Percentiles rank a stretch among this genome's conserved stretches.
phyloP scores from a whole-genome alignment of 2,113 vertebrate species.

The Platysteira castanea region DNA sequence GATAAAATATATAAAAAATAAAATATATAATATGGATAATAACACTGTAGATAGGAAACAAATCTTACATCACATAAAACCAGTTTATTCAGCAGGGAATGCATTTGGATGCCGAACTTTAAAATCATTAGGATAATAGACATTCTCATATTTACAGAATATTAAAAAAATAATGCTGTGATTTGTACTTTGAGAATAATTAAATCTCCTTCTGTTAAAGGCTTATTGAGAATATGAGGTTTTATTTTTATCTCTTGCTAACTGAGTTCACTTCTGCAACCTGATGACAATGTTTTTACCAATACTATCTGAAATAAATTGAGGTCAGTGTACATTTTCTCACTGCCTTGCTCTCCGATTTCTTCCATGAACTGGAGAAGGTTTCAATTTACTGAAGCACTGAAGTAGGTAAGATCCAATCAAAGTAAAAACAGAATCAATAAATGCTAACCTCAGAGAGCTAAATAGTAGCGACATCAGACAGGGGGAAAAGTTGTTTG shows the following conservation, averaged over 20 bases:
- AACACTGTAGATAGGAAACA: neutral
- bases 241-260: conserved; percentile 52
- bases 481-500: conserved; percentile 57
- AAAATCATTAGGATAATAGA: neutral
- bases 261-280: conserved; percentile 57
- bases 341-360: conserved; percentile 68
- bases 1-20: neutral
- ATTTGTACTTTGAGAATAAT: neutral
- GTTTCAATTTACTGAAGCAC: conserved; percentile 79
- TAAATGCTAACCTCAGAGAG: conserved; percentile 69
- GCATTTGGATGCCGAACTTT: neutral
- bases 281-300: conserved; percentile 67
- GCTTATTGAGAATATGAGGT: neutral
- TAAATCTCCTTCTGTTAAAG: neutral
- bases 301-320: conserved; percentile 71
- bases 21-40: neutral
- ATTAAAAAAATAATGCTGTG: neutral
- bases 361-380: conserved; percentile 75
- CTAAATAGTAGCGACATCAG: conserved; percentile 71
- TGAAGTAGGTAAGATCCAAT: conserved; percentile 76
- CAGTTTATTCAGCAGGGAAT: neutral
- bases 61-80: neutral
- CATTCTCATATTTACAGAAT: neutral
- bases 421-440: conserved; percentile 77
- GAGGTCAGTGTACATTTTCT: conserved; percentile 75